These are phyloP conservation scores for Brachionus rubens DNA, from an alignment of 1,140 invertebrate genomes.

Conservation along the genomic window DNA sequence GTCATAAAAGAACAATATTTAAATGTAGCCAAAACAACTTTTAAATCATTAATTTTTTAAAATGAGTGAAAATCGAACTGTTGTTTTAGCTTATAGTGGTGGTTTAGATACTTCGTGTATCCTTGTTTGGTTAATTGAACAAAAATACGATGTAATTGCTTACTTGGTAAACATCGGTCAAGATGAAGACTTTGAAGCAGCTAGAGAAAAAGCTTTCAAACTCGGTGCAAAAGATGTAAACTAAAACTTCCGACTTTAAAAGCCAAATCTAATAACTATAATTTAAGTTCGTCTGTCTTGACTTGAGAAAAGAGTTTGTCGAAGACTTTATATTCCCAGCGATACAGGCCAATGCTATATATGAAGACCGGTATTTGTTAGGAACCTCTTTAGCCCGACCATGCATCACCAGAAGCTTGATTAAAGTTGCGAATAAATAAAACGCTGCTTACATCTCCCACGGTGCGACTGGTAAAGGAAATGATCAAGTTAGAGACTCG, in stretches of 20 bases:
- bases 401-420: conserved; percentile 71
- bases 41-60: no score
- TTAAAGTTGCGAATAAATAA: conserved; percentile 63
- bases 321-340: conserved; percentile 73
- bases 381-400: conserved; percentile 77
- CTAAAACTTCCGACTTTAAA: no score
- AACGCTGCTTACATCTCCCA: conserved; percentile 70
- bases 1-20: no score
- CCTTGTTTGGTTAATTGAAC: conserved; percentile 75
- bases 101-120: conserved; percentile 83
- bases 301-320: conserved; percentile 70
- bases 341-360: conserved; percentile 71
- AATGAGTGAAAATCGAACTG: conserved; percentile 57
- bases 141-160: conserved; percentile 74
- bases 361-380: conserved; percentile 75
- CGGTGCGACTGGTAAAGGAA: conserved; percentile 80
- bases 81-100: conserved; percentile 76
- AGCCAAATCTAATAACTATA: no score
- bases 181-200: conserved; percentile 73
- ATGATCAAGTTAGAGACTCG: conserved; percentile 79
- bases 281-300: conserved; percentile 69
- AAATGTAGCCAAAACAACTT: no score
- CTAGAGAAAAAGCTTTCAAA: conserved; percentile 69
- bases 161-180: conserved; percentile 77
- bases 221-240: conserved; percentile 72